Conservation (phyloP, 2,113 vertebrate species). For the Saguinus midas region DNA sequence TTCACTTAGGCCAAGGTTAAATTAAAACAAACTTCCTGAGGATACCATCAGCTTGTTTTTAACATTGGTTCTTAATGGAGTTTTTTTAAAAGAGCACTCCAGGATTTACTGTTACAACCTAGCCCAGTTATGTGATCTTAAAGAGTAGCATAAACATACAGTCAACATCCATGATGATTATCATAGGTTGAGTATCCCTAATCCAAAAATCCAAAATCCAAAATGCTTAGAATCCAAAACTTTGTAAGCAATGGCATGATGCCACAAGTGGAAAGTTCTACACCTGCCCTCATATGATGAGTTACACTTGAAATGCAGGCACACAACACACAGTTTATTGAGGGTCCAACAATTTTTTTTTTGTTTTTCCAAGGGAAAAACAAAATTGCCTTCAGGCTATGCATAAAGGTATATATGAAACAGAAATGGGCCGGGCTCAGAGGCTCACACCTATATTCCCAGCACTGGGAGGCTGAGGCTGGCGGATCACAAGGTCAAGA, state of each 20-base stretch:
- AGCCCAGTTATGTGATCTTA: background rate
- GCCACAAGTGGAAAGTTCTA: background rate
- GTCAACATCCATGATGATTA: background rate
- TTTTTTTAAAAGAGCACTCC: background rate
- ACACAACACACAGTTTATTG: background rate
- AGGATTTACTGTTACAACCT: background rate
- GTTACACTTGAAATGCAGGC: background rate
- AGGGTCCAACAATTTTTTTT: background rate
- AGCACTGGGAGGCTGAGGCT: too few relatives aligned
- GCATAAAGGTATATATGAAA: background rate
- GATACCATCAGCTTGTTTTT: background rate
- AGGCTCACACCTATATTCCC: too few relatives aligned
- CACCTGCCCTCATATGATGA: background rate
- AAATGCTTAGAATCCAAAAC: background rate
- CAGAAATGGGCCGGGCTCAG: background rate
- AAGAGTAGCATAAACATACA: background rate
- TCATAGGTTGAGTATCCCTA: background rate
- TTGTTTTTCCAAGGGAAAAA: background rate
- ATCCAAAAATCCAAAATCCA: background rate
- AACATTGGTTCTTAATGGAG: background rate
- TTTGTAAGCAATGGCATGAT: background rate
- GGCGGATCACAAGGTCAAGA: too few relatives aligned
- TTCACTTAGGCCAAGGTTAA: background rate
- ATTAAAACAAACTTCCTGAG: background rate
- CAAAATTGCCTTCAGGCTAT: background rate